These are phyloP conservation scores for Aphrophora alni DNA, from an alignment of 2,888 invertebrate species.

Conservation along the genomic window DNA sequence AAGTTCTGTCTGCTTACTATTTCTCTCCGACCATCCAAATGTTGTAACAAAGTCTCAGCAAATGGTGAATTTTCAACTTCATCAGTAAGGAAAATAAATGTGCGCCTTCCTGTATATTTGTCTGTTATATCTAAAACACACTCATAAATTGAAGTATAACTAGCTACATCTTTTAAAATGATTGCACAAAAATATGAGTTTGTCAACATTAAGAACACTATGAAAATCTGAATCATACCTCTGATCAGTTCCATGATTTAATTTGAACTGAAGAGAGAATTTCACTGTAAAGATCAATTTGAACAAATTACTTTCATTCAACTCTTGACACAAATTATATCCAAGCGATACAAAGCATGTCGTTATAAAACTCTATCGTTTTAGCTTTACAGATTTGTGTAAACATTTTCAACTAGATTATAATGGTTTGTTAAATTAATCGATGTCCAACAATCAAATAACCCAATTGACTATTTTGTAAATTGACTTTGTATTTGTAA, in stretches of 20 bases:
- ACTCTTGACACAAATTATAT: neutral
- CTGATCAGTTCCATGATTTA: neutral
- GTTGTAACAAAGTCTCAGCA: conserved; percentile 16
- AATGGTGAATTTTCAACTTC: conserved; percentile 33
- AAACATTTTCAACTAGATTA: neutral
- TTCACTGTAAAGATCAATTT: neutral
- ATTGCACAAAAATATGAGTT: neutral
- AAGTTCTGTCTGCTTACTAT: conserved; percentile 32
- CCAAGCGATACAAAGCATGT: neutral
- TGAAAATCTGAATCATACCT: neutral
- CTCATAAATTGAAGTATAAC: neutral
- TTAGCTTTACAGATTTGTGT: neutral
- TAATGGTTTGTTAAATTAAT: neutral
- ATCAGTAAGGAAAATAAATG: conserved; percentile 28
- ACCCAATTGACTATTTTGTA: too few relatives aligned
- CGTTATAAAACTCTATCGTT: neutral
- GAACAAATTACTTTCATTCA: neutral
- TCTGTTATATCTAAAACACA: conserved; percentile 22
- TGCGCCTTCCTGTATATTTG: conserved; percentile 24
- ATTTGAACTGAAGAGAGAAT: neutral
- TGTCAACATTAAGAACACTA: neutral
- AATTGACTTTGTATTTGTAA: too few relatives aligned
- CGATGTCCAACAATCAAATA: neutral
- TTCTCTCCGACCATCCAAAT: conserved; percentile 19
- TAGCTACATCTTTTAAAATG: neutral